Evolutionary conservation across 53 echinoderm and acorn worm species (phyloP), one percentile per base, ranked within the genome.

Genomic region (Pentamera pediparva): DNA sequence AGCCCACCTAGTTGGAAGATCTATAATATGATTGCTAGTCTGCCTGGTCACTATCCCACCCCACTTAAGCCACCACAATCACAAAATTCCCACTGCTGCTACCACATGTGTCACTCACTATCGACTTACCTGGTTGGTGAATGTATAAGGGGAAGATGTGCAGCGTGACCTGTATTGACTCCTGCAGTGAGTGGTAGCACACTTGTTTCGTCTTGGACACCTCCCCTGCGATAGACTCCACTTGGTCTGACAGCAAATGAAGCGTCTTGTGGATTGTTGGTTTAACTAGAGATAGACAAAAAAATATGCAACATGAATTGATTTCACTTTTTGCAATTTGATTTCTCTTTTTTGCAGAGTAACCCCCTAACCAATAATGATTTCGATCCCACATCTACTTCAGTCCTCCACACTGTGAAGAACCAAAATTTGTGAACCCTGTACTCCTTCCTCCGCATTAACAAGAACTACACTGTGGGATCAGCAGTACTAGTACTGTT

Each of bases 171-270:
- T 96, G 85, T 33, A 96, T 91, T 35, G 79, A 88, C 15, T 96
- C 96, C 17, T 83, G 82, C 35, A 96, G 71, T 7, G 96, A 96
- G 52, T 90, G 84, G 58, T 91, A 89, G 70, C 88, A 91, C 60
- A 96, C 65, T 39, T 96, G 96, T 35, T 96, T 96, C 32, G 96
- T 96, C 81, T 96, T 96, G 22, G 96, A 90, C 13, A 91, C 90
- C 51, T 96, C 96, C 7, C 95, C 96, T n/a, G 85, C 88, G 13
- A 96, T 88, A 21, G 95, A 87, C 81, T 96, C 91, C 35, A 96
- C 96, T 37, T 90, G 96, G 70, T 96, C 91, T 24, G 90, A 85
- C 26, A 96, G 32, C 36, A 91, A 39, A 69, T 82, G 87, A 13
- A 96, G 54, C 10, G 96, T 88, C 35, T 88, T 88, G 60, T 87